A percentile compares a stretch with the other conserved stretches of the same genome.
These are phyloP conservation scores for Harpagifer antarcticus DNA, from an alignment of 2,797 vertebrate species.

Conservation along the genomic window DNA sequence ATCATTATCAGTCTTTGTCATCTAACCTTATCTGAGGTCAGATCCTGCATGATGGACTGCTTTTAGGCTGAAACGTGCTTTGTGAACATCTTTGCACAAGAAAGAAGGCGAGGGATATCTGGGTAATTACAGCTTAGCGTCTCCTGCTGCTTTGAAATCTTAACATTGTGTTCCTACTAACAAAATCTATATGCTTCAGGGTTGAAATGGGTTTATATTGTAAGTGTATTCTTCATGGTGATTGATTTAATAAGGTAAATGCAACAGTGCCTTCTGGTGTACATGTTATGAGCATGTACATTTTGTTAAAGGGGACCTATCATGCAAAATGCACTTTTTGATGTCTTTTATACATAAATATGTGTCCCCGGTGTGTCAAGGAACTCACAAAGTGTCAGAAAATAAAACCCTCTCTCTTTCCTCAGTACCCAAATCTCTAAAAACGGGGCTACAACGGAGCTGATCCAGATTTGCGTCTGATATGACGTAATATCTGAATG, in stretches of 20 bases:
- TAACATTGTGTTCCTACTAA: neutral
- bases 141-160: neutral
- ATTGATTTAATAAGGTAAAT: neutral
- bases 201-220: neutral
- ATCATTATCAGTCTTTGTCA: constrained; percentile 34
- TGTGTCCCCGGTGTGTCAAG: no score
- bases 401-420: no score
- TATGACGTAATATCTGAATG: no score
- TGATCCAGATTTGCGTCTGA: no score
- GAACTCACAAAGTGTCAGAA: no score
- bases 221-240: neutral
- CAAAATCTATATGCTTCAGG: no score
- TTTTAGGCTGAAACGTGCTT: neutral
- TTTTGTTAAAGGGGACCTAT: neutral
- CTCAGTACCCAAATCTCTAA: no score
- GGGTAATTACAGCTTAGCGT: neutral
- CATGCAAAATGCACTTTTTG: no score
- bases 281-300: neutral
- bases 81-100: neutral
- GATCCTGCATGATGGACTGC: neutral
- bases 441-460: no score
- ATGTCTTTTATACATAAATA: no score
- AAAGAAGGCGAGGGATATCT: neutral
- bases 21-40: constrained; percentile 37
- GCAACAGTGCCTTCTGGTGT: neutral